Evolutionary conservation across 2,113 vertebrate genomes (phyloP).

Genomic region (Thamnaconus septentrionalis): DNA sequence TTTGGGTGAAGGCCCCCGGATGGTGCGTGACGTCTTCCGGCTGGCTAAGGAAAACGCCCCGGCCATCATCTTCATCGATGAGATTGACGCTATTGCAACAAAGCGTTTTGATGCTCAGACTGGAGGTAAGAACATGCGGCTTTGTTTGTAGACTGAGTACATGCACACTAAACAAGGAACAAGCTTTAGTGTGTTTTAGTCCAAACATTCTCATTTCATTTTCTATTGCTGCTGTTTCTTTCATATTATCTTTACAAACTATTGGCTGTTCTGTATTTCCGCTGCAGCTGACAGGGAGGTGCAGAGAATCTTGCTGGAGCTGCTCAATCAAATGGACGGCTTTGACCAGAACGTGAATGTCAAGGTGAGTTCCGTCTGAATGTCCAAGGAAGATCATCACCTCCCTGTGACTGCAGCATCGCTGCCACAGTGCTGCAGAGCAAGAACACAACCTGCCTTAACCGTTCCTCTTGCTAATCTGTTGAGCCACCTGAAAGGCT

Average conservation of each 20-base stretch:
- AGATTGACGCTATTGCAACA: conserved; percentile 95
- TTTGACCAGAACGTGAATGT: conserved; percentile 96
- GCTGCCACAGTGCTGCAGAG: too few species aligned
- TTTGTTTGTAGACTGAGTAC: neutral
- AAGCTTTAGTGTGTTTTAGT: too few species aligned
- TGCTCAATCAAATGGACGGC: conserved; percentile 95
- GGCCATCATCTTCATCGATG: conserved; percentile 96
- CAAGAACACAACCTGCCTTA: too few species aligned
- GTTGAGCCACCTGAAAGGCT: too few species aligned
- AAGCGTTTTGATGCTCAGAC: conserved; percentile 97
- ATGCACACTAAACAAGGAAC: neutral
- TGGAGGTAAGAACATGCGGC: conserved; percentile 75
- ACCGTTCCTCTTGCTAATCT: too few species aligned
- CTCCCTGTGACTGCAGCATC: conserved; percentile 3
- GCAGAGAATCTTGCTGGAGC: conserved; percentile 90
- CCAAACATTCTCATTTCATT: neutral
- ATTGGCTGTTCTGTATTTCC: neutral
- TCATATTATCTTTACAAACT: neutral
- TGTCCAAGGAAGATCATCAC: neutral
- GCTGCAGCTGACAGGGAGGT: conserved; percentile 89
- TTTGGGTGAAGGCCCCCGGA: conserved; percentile 91
- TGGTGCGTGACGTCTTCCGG: conserved; percentile 94
- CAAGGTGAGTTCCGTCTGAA: conserved; percentile 76
- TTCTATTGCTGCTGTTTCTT: neutral
- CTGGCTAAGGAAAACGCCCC: conserved; percentile 97